Conservation (phyloP, 2,113 vertebrate species). For the Petrocephalus zakoni region DNA sequence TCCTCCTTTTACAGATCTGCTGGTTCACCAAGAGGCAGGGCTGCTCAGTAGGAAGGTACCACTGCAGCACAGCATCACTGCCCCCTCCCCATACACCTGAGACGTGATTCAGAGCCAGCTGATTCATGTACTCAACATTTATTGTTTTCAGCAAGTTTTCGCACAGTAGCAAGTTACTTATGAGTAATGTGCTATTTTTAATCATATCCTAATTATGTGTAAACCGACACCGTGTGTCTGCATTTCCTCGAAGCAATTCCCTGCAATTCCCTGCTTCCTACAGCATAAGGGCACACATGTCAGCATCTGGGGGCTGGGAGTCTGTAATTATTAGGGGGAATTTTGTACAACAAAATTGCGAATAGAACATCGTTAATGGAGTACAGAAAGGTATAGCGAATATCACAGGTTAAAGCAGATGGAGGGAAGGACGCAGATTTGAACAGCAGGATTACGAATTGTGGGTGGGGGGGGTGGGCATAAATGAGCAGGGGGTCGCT, state of each 20-base stretch:
- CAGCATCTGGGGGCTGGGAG: background rate
- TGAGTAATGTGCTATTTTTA: too few species aligned
- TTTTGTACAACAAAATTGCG: background rate
- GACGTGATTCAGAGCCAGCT: background rate
- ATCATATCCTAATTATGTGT: too few species aligned
- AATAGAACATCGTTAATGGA: background rate
- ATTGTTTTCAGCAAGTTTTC: background rate
- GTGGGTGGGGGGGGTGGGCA: background rate
- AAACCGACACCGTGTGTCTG: background rate
- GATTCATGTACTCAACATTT: background rate
- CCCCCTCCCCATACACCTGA: background rate
- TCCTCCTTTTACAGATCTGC: background rate
- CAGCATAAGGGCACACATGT: background rate
- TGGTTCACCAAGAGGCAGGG: background rate
- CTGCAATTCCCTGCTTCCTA: background rate
- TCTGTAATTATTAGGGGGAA: background rate
- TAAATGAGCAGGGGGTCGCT: background rate
- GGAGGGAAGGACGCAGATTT: background rate
- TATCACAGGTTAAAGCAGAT: background rate
- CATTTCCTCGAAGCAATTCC: background rate
- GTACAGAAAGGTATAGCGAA: background rate
- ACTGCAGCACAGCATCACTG: background rate
- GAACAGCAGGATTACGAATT: background rate
- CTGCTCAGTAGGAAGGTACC: background rate
- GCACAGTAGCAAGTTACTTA: too few species aligned